phyloP scores from a whole-genome alignment of 2,888 invertebrate genomes.

The Phalangium opilio region DNA sequence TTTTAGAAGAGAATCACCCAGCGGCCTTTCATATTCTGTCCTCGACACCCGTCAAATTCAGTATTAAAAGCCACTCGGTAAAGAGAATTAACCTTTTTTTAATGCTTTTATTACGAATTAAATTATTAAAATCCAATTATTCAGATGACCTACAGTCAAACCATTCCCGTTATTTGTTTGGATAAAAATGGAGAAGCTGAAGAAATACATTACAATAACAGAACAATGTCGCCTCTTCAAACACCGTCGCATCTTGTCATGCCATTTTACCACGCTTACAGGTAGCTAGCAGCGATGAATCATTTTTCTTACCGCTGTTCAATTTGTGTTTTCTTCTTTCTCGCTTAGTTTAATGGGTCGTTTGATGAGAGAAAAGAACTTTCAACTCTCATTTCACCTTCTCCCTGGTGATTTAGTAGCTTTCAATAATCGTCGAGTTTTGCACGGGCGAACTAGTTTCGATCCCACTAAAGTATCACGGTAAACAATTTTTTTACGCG shows the following conservation, averaged over 20 bases:
- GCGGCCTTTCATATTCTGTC: constrained; percentile 28
- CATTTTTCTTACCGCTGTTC: neutral
- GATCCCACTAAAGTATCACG: constrained; percentile 25
- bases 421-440: constrained; percentile 29
- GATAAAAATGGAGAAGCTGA: constrained; percentile 25
- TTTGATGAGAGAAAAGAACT: constrained; percentile 24
- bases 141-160: constrained; percentile 27
- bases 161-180: constrained; percentile 26
- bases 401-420: constrained; percentile 30
- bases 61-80: constrained; percentile 18
- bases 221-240: constrained; percentile 29
- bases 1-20: constrained; percentile 28
- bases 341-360: constrained; percentile 23
- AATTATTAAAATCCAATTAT: constrained; percentile 5
- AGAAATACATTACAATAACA: constrained; percentile 29
- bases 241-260: constrained; percentile 26
- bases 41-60: constrained; percentile 26
- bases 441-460: constrained; percentile 28
- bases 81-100: too few relatives aligned
- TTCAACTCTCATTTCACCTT: constrained; percentile 26
- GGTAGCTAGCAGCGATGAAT: constrained; percentile 8
- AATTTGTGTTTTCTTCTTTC: too few relatives aligned
- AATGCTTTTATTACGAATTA: neutral
- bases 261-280: constrained; percentile 29
- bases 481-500: constrained; percentile 19